Evolutionary conservation across 2,888 invertebrate genomes (phyloP).

Genomic region (Acrobasis suavella): DNA sequence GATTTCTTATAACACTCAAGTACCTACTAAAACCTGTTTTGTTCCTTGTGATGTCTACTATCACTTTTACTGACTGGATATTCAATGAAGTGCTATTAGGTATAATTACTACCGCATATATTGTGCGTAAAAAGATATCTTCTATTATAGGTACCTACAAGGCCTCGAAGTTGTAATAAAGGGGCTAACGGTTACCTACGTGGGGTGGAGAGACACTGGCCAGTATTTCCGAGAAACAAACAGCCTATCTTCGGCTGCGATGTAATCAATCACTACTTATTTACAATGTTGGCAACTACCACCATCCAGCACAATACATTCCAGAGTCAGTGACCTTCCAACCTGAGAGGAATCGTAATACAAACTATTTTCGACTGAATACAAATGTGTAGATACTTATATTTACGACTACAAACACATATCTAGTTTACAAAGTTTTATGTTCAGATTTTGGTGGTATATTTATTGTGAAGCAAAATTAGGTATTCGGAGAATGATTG

Average conservation of each 20-base stretch:
- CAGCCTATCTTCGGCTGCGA: background rate
- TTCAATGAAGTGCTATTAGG: no score
- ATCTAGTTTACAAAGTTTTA: no score
- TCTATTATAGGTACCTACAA: background rate
- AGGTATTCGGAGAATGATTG: no score
- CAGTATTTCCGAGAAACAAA: conserved; percentile 3
- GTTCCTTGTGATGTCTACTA: no score
- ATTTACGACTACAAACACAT: no score
- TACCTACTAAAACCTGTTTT: no score
- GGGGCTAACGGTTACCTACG: background rate
- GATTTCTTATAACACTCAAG: no score
- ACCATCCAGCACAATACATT: conserved; percentile 8
- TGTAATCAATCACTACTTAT: conserved; percentile 20
- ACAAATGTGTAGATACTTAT: background rate
- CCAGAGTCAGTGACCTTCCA: conserved; percentile 16
- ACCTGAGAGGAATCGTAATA: background rate
- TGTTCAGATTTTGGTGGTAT: no score
- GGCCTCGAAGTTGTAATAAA: background rate
- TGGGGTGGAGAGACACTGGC: background rate
- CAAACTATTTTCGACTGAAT: background rate
- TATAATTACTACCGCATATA: background rate
- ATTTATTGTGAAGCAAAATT: no score
- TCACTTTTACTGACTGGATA: no score
- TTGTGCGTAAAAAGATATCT: background rate
- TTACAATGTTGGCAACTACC: conserved; percentile 17